Conservation (phyloP, 2,797 vertebrate species). For the Garrulus glandarius region DNA sequence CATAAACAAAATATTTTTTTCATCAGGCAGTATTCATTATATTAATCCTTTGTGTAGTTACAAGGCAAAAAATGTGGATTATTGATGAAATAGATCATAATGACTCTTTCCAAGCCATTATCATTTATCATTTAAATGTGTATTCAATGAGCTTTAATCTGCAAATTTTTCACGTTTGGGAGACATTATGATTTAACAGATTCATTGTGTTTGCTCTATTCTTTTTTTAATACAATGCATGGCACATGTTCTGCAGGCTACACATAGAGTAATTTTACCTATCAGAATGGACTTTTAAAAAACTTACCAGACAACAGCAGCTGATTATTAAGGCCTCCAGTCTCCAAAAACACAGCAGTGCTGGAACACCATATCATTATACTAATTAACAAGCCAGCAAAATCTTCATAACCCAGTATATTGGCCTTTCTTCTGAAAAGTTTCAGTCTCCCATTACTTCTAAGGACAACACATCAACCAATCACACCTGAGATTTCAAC, state of each 20-base stretch:
- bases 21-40: constrained; percentile 33
- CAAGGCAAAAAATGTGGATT: constrained; percentile 57
- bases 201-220: constrained; percentile 61
- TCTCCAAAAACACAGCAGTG: neutral
- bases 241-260: neutral
- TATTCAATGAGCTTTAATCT: constrained; percentile 72
- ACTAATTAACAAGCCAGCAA: neutral
- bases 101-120: constrained; percentile 58
- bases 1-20: constrained; percentile 56
- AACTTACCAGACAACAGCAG: neutral
- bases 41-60: constrained; percentile 45
- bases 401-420: neutral
- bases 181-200: constrained; percentile 62
- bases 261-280: neutral
- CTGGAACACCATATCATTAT: fast-evolving
- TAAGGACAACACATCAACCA: neutral
- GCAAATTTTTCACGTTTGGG: constrained; percentile 69
- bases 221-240: constrained; percentile 23
- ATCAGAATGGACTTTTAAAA: neutral
- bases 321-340: neutral
- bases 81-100: constrained; percentile 72
- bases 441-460: neutral
- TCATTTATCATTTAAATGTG: constrained; percentile 71
- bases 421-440: neutral
- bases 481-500: neutral